These are phyloP conservation scores for Drosophila ananassae DNA, from an alignment of 1,140 invertebrate genomes.

Conservation along the genomic window DNA sequence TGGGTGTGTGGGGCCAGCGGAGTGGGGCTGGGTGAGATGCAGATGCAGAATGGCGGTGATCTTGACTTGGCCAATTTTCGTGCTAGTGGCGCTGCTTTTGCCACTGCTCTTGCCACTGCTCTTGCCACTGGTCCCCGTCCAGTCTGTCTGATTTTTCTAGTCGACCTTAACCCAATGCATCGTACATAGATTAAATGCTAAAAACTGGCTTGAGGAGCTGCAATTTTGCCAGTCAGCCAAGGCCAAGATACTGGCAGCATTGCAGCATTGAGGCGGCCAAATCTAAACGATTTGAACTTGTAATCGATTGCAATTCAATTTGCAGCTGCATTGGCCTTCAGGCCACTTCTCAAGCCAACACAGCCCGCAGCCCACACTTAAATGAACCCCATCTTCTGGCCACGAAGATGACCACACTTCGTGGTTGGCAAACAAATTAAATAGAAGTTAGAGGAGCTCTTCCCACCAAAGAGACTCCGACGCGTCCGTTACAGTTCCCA, in stretches of 20 bases:
- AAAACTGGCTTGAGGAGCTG: constrained; percentile 79
- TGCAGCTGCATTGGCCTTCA: constrained; percentile 60
- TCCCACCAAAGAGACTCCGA: constrained; percentile 39
- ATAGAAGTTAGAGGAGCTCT: constrained; percentile 19
- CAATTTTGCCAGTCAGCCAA: constrained; percentile 78
- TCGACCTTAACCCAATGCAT: constrained; percentile 83
- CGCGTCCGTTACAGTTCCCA: constrained; percentile 57
- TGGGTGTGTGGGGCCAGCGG: neutral
- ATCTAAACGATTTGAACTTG: constrained; percentile 80
- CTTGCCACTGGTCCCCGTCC: constrained; percentile 29
- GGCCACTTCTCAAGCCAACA: neutral
- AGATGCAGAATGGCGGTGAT: neutral
- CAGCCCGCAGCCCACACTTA: constrained; percentile 1
- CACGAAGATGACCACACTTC: constrained; percentile 46
- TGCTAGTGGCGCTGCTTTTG: constrained; percentile 9
- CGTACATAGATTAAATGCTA: constrained; percentile 76
- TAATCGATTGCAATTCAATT: constrained; percentile 78
- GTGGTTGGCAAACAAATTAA: constrained; percentile 53
- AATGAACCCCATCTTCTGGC: neutral
- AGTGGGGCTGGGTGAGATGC: neutral
- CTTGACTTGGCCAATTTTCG: constrained; percentile 10
- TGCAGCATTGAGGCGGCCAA: constrained; percentile 74
- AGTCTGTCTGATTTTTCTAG: constrained; percentile 72
- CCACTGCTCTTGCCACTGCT: constrained; percentile 3
- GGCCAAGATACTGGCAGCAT: constrained; percentile 61